phyloP scores from a whole-genome alignment of 2,113 vertebrate genomes.

The Etheostoma cragini region DNA sequence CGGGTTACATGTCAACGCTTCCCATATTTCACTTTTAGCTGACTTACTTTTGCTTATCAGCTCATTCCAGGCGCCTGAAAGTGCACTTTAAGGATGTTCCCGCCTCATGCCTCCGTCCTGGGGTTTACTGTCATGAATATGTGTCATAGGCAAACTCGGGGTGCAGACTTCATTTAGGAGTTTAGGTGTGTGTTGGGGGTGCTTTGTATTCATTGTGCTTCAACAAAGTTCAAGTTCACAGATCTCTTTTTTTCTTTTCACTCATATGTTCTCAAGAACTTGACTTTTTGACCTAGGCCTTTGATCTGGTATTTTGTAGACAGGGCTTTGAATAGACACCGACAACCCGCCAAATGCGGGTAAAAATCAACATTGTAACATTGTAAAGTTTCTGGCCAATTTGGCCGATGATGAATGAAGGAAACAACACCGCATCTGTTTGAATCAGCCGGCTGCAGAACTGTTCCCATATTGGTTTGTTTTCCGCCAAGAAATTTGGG shows the following conservation, averaged over 20 bases:
- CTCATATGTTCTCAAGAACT: conserved; percentile 2
- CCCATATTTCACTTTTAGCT: conserved; percentile 60
- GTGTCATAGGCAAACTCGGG: conserved; percentile 45
- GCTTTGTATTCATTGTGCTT: conserved; percentile 37
- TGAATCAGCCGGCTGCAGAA: too few species aligned
- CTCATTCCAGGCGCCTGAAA: conserved; percentile 58
- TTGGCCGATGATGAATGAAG: too few species aligned
- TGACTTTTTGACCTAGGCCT: conserved; percentile 13
- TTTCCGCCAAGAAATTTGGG: too few species aligned
- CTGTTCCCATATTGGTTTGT: too few species aligned
- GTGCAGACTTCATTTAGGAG: conserved; percentile 60
- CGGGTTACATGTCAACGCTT: conserved; percentile 61
- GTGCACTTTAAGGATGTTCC: conserved; percentile 52
- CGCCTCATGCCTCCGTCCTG: neutral
- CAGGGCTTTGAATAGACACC: too few species aligned
- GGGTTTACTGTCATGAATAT: conserved; percentile 59
- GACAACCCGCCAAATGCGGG: too few species aligned
- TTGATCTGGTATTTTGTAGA: neutral
- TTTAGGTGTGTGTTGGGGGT: neutral
- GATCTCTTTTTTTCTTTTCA: neutral
- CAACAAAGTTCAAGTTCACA: conserved; percentile 21
- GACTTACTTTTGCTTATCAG: conserved; percentile 68
- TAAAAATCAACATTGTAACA: too few species aligned
- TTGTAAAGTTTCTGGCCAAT: too few species aligned
- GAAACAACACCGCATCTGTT: too few species aligned